Conservation (phyloP, 2,888 invertebrate species). For the Papilio demoleus region DNA sequence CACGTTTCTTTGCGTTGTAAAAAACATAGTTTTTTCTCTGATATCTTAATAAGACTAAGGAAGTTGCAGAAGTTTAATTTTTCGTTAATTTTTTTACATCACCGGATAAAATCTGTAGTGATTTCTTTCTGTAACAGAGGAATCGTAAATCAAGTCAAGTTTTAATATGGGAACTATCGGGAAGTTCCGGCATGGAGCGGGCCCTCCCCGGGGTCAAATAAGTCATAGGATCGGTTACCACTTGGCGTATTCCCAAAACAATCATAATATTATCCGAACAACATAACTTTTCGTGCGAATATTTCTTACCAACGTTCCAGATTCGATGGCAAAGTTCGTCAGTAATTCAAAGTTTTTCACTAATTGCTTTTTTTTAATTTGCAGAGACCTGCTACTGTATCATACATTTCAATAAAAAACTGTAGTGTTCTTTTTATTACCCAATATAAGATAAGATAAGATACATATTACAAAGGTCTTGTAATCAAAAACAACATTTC, state of each 20-base stretch:
- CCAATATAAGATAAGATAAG: too few relatives aligned
- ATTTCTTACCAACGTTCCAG: slow-evolving; percentile 24
- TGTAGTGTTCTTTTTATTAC: too few relatives aligned
- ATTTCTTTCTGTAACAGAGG: slow-evolving; percentile 31
- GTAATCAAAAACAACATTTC: not conserved
- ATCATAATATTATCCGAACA: slow-evolving; percentile 65
- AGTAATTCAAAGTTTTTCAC: not conserved
- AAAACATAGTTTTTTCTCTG: not conserved
- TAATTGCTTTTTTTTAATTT: not conserved
- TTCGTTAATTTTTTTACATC: slow-evolving; percentile 5
- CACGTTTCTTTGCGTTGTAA: too few relatives aligned
- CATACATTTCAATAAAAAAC: not conserved
- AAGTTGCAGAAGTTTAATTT: not conserved
- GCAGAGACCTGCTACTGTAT: not conserved
- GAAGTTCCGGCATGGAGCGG: slow-evolving; percentile 47
- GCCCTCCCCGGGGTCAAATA: slow-evolving; percentile 74
- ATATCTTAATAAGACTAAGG: not conserved
- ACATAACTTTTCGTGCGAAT: slow-evolving; percentile 43
- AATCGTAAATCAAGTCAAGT: slow-evolving; percentile 58
- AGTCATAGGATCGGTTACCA: slow-evolving; percentile 62
- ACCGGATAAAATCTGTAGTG: slow-evolving; percentile 31
- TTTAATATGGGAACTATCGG: slow-evolving; percentile 57
- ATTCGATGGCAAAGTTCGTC: slow-evolving; percentile 3
- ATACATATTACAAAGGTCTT: too few relatives aligned
- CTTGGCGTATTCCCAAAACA: slow-evolving; percentile 79